These are phyloP conservation scores for Acomys russatus DNA, from an alignment of 2,797 vertebrate species.

Conservation along the genomic window DNA sequence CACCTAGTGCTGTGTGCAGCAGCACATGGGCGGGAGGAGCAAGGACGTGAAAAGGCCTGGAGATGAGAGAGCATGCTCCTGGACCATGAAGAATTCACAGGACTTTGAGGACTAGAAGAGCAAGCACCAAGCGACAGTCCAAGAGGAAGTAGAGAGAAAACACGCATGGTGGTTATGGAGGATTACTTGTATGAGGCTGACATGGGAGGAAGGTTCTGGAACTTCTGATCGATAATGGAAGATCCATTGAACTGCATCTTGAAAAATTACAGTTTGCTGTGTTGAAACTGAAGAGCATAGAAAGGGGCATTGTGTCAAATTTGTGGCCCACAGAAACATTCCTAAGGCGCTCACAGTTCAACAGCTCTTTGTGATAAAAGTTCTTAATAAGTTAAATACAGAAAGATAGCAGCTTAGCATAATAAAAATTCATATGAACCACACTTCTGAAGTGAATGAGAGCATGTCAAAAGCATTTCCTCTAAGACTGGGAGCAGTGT, in stretches of 20 bases:
- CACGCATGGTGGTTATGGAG: neutral
- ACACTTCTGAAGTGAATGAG: neutral
- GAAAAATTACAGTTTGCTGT: neutral
- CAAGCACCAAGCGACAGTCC: neutral
- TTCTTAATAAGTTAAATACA: neutral
- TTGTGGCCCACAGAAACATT: neutral
- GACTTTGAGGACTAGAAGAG: neutral
- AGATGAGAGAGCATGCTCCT: neutral
- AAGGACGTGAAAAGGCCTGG: neutral
- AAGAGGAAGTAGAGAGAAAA: neutral
- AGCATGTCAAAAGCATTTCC: neutral
- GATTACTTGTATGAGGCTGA: neutral
- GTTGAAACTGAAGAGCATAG: neutral
- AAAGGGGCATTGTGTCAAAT: neutral
- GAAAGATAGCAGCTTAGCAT: neutral
- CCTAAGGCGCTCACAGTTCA: neutral
- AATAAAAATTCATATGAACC: neutral
- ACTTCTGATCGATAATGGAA: constrained; percentile 14
- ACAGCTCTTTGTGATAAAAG: neutral
- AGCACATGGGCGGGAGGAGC: neutral
- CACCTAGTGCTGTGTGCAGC: neutral
- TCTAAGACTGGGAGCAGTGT: neutral
- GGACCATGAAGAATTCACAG: neutral
- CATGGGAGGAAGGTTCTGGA: constrained; percentile 2
- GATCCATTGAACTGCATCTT: neutral